A percentile compares a stretch with the other conserved stretches of the same genome.
Conservation (phyloP, 2,797 vertebrate genomes). For the Platyrinchus mystaceus region DNA sequence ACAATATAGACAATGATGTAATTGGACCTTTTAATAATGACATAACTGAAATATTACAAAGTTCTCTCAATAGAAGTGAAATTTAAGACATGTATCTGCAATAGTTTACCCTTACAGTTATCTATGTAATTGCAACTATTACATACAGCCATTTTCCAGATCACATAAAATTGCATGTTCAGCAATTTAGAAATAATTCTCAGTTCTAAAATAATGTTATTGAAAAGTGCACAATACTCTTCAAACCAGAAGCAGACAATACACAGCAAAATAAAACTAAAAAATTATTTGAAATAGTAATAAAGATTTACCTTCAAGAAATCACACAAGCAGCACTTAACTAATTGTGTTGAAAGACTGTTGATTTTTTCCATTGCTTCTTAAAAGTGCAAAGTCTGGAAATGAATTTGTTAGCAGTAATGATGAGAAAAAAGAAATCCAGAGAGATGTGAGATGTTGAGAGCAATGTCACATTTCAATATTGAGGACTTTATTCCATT, state of each 20-base stretch:
- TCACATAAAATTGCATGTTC: conserved; percentile 76
- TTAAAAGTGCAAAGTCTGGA: conserved; percentile 92
- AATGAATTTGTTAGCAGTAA: conserved; percentile 99
- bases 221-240: conserved; percentile 71
- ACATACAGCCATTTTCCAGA: conserved; percentile 73
- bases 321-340: conserved; percentile 97
- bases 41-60: conserved; percentile 62
- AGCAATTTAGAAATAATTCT: conserved; percentile 79
- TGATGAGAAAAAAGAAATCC: conserved; percentile 93
- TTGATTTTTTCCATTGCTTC: conserved; percentile 96
- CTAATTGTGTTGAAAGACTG: conserved; percentile 89
- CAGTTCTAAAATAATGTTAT: conserved; percentile 73
- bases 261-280: conserved; percentile 76
- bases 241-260: conserved; percentile 70
- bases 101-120: conserved; percentile 70
- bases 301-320: conserved; percentile 98
- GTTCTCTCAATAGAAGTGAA: conserved; percentile 65
- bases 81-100: conserved; percentile 72
- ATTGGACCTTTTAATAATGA: conserved; percentile 62
- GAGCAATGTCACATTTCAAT: conserved; percentile 99
- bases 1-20: conserved; percentile 65
- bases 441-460: conserved; percentile 93
- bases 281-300: conserved; percentile 83
- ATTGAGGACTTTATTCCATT: conserved; percentile 99
- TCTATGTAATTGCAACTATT: conserved; percentile 70